Conservation (phyloP, 1,140 invertebrate genomes). For the Tyrophagus putrescentiae region DNA sequence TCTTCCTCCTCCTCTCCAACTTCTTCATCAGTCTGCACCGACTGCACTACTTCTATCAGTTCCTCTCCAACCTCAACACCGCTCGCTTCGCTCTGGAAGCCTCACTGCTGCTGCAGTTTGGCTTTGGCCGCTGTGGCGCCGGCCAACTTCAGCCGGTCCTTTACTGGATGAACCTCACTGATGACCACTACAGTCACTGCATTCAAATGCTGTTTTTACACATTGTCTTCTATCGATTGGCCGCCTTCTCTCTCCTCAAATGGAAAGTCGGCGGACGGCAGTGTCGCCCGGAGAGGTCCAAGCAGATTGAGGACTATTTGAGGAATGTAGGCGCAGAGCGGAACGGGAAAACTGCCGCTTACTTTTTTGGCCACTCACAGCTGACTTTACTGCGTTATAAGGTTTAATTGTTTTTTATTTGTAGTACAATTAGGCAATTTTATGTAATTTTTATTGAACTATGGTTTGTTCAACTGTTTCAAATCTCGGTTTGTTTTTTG, state of each 20-base stretch:
- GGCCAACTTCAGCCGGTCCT: not conserved
- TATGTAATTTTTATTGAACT: too few species aligned
- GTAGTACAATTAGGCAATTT: too few species aligned
- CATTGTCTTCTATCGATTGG: not conserved
- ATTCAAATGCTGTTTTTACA: not conserved
- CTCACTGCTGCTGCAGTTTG: conserved; percentile 1
- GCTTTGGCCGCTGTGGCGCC: conserved; percentile 13
- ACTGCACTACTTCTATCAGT: conserved; percentile 8
- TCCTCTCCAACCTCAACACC: not conserved
- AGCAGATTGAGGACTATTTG: too few species aligned
- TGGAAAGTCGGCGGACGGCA: conserved; percentile 10
- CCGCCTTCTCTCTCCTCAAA: not conserved
- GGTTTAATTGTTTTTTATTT: too few species aligned
- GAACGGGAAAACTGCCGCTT: too few species aligned
- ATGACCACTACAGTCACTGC: not conserved
- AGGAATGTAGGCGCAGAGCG: too few species aligned
- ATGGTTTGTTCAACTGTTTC: too few species aligned
- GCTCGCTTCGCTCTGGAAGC: conserved; percentile 3
- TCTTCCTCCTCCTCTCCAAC: not conserved
- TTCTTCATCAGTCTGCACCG: not conserved
- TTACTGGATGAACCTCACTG: not conserved
- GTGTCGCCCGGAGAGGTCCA: too few species aligned
- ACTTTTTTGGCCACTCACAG: too few species aligned
- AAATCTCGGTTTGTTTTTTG: too few species aligned
- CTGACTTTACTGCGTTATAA: too few species aligned